Conservation (phyloP, 2,888 invertebrate species). For the Nezara viridula region DNA sequence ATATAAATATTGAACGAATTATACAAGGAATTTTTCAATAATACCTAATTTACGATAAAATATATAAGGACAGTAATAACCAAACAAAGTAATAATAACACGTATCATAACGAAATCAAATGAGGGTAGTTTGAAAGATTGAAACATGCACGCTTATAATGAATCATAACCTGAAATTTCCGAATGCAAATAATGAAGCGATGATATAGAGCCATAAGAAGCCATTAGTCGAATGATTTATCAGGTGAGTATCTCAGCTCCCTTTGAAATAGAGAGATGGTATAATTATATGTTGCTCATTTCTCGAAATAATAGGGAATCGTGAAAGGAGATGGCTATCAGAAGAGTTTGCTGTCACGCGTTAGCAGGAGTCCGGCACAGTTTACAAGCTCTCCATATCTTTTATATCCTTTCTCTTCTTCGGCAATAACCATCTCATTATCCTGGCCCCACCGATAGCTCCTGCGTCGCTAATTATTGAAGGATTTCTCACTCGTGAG, state of each 20-base stretch:
- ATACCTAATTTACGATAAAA: too few species aligned
- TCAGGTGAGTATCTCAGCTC: background rate
- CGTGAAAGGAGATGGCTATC: slow-evolving; percentile 7
- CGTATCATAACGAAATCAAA: too few species aligned
- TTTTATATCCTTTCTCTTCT: background rate
- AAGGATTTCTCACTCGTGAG: background rate
- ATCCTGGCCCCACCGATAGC: background rate
- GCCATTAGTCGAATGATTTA: background rate
- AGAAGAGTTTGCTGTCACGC: background rate
- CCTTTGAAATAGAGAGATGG: background rate
- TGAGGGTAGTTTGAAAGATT: too few species aligned
- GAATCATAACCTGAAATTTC: too few species aligned
- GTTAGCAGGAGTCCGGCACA: background rate
- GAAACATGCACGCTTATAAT: too few species aligned
- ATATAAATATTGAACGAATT: too few species aligned
- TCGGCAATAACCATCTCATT: slow-evolving; percentile 1
- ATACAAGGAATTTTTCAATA: too few species aligned
- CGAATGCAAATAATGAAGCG: background rate
- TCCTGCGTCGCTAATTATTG: background rate
- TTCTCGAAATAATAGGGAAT: slow-evolving; percentile 1
- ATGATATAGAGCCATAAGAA: slow-evolving; percentile 5
- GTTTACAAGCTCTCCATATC: background rate
- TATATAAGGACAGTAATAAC: too few species aligned
- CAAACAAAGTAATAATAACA: too few species aligned
- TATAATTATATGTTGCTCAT: background rate